Base-by-base conservation (phyloP, 1,140 invertebrate genomes). In the Metopolophium dirhodum region DNA sequence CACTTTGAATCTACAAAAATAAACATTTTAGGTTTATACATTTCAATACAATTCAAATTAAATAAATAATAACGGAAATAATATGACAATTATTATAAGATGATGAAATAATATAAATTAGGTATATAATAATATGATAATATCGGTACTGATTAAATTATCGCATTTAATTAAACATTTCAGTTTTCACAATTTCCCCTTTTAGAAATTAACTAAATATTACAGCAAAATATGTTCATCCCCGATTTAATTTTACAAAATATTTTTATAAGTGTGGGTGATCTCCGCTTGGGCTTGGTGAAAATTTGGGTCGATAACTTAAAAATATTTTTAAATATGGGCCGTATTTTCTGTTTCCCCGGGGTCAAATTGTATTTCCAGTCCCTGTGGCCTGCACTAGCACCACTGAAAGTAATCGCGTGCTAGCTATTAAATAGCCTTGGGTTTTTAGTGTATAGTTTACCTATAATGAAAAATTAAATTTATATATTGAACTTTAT, bases 1-100 rank as follows among this genome's bases (percentile, higher is more conserved):
- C 97, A 94, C 97, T 97, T 94, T 96, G 95, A 94, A 98, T 98
- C 98, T 98, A 95, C 51, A 96, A 77, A 91, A n/a, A 68, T 30
- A n/a, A n/a, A 77, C 14, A 35, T 77, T 0, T 4, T 20, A 77
- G 61, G n/a, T 77, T n/a, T n/a, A 77, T 1, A n/a, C 7, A n/a
- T n/a, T 0, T 0, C 1, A n/a, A 68, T 68, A n/a, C 18, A 77
- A 35, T 77, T 18, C 2, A 20, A 77, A 77, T 77, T 14, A 77
- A 77, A n/a, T n/a, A n/a, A 77, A 77, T 18, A 77, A 77, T n/a
- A 77, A n/a, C 6, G 0, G n/a, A 77, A n/a, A 77, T n/a, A 77
- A 77, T 0, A 14, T 68, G 14, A 68, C 30, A n/a, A 68, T 68
- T 41, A 41, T 41, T 4, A 41, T 41, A 68, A n/a, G 14, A n/a